A percentile compares a stretch with the other conserved stretches of the same genome.
These are phyloP conservation scores for Burhinus bistriatus DNA, from an alignment of 2,113 vertebrate species.

Conservation along the genomic window DNA sequence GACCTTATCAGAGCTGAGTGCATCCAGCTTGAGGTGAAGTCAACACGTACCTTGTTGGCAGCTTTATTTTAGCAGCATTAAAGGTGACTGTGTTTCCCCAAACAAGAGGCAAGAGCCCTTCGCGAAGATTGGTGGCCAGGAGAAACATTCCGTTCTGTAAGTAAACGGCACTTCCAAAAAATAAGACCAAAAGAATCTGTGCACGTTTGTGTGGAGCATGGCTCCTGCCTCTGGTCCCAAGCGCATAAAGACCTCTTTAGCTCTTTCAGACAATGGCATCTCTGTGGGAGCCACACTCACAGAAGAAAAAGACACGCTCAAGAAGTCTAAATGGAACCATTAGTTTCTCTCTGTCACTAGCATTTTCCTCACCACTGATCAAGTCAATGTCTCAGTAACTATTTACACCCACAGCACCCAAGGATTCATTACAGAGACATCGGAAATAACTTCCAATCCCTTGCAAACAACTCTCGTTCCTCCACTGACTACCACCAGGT, in stretches of 20 bases:
- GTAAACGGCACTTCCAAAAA: neutral
- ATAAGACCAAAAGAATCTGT: neutral
- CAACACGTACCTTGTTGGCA: neutral
- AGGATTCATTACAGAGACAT: neutral
- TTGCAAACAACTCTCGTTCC: neutral
- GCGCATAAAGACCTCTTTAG: neutral
- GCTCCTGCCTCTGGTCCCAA: neutral
- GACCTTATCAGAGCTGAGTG: neutral
- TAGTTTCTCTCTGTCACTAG: neutral
- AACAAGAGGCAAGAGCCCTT: neutral
- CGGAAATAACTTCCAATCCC: neutral
- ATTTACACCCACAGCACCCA: neutral
- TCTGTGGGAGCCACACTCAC: neutral
- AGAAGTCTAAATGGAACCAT: neutral
- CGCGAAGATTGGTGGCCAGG: neutral
- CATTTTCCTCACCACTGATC: neutral
- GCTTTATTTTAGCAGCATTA: neutral
- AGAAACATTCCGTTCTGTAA: neutral
- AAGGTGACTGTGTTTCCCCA: neutral
- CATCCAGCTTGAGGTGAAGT: neutral
- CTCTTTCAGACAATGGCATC: neutral
- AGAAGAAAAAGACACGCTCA: neutral
- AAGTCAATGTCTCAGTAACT: neutral
- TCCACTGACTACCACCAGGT: neutral
- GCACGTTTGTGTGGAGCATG: fast-evolving